Evolutionary conservation across 1,140 invertebrate genomes (phyloP).

Genomic region (Goniozus legneri): DNA sequence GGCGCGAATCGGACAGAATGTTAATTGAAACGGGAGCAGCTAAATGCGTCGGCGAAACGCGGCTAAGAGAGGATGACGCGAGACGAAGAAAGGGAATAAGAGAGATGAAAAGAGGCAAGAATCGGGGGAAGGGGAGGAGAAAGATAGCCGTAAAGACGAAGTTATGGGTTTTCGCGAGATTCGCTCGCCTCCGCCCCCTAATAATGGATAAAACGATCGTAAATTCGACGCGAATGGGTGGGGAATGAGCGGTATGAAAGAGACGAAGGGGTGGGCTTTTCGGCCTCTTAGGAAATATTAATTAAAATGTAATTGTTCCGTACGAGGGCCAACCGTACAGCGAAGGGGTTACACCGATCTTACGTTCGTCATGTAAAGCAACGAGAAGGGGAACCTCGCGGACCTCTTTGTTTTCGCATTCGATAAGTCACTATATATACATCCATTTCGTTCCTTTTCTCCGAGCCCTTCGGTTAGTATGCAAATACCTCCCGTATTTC

Average conservation of each 20-base stretch:
- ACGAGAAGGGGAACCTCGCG: no score
- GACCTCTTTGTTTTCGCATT: constrained; percentile 35
- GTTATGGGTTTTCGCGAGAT: constrained; percentile 50
- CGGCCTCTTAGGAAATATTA: constrained; percentile 56
- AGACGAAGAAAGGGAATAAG: neutral
- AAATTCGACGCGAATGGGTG: constrained; percentile 54
- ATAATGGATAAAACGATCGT: constrained; percentile 58
- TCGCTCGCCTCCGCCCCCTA: constrained; percentile 42
- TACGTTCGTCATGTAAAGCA: no score
- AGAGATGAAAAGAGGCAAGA: constrained; percentile 9
- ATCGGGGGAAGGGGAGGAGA: constrained; percentile 18
- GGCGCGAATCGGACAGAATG: no score
- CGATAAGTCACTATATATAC: constrained; percentile 28
- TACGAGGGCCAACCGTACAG: constrained; percentile 26
- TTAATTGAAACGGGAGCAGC: neutral
- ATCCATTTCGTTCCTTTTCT: no score
- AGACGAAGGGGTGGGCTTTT: constrained; percentile 34
- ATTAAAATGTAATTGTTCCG: constrained; percentile 58
- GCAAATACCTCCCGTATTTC: no score
- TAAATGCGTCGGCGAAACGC: neutral
- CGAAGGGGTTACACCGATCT: constrained; percentile 33
- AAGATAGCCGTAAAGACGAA: constrained; percentile 48
- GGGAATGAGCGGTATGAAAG: no score
- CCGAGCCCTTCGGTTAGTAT: no score
- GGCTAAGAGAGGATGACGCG: neutral